Evolutionary conservation across 2,797 vertebrate species (phyloP).

Genomic region (Anniella stebbinsi): DNA sequence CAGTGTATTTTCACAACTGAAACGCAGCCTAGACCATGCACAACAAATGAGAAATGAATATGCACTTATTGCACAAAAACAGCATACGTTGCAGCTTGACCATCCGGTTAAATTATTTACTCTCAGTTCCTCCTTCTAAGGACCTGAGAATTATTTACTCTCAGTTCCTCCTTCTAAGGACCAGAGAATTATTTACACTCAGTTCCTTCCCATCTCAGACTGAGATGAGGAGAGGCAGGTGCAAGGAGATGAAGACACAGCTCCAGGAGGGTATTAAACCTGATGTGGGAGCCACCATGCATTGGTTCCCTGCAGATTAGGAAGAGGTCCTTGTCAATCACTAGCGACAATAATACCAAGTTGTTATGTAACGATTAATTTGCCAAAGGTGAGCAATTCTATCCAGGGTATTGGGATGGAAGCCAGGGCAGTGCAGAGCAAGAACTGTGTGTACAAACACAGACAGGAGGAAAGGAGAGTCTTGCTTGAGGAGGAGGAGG

Average conservation of each 20-base stretch:
- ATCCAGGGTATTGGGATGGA: neutral
- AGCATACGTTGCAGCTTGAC: neutral
- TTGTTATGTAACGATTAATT: conserved; percentile 23
- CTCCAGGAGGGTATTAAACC: neutral
- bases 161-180: neutral
- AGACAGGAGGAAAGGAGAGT: neutral
- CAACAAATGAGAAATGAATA: neutral
- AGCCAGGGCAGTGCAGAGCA: neutral
- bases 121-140: neutral
- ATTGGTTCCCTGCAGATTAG: neutral
- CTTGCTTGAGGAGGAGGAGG: neutral
- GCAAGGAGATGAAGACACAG: neutral
- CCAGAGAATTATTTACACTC: too few relatives aligned
- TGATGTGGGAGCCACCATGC: neutral
- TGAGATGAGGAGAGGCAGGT: neutral
- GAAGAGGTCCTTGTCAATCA: neutral
- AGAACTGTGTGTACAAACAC: neutral
- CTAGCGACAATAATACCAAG: neutral
- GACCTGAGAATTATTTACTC: neutral
- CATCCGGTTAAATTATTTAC: neutral
- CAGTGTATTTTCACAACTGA: neutral
- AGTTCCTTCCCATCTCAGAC: neutral
- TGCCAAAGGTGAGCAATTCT: conserved; percentile 16
- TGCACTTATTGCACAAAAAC: neutral
- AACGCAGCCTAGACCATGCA: neutral